Evolutionary conservation across 2,797 vertebrate species (phyloP), one percentile per base, ranked within the genome.

Genomic region (Adelosebastes latens): DNA sequence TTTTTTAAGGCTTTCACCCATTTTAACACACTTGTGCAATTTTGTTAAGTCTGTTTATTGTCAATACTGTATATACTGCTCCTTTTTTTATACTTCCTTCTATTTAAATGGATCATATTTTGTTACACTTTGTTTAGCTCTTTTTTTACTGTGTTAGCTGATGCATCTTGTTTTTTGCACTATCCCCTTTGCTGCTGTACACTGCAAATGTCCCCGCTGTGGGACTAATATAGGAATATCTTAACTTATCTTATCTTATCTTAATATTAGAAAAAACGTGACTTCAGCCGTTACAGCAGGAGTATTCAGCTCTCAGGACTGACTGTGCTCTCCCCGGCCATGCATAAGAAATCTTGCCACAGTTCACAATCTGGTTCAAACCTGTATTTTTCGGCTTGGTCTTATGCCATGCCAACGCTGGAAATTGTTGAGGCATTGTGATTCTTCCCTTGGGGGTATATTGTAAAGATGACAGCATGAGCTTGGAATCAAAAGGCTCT

Each of bases 381-480:
- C 95, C 89, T 95, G 92, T 84, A 78, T 90, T 93, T 85, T 92
- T 87, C 80, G 91, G 87, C 83, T 82, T 89, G 89, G 64, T 82
- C 78, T 88, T 81, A 84, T 85, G 76, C 79, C 72, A 84, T 85
- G 77, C 79, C 72, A 80, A 75, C 73, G 52, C 72, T 75, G 56
- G 49, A 70, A 75, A 72, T 71, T 87, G 81, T 82, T 83, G 79
- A 84, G 78, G 75, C 83, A 70, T 86, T 86, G 73, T 62, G 46
- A 55, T 69, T 75, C 72, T 13, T 72, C 49, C 80, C 70, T 70
- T 25, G 0, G 83, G 60, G 65, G 36, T n/a, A n/a, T 82, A 36
- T 80, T 68, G 22, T 53, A 34, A 77, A 32, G 16, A 60, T 55
- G 60, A 81, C 79, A 72, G 60, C 70, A 46, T 39, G 63, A 52